phyloP scores from a whole-genome alignment of 2,888 invertebrate genomes.

The Platycnemis pennipes region DNA sequence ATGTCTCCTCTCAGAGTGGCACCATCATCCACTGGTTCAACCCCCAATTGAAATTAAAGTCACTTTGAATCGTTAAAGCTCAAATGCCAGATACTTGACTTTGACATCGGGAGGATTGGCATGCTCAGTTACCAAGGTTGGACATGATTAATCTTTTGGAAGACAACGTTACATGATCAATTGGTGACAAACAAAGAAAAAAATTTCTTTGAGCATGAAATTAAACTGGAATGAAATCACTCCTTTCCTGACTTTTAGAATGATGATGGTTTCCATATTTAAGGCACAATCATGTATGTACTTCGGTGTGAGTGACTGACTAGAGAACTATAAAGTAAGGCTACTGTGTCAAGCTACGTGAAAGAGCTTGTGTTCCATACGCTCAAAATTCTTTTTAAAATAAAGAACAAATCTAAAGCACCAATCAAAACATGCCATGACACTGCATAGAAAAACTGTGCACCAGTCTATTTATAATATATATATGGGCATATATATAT shows the following conservation, averaged over 20 bases:
- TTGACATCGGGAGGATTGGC: constrained; percentile 42
- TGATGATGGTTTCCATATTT: constrained; percentile 65
- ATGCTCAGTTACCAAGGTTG: constrained; percentile 59
- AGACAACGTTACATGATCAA: constrained; percentile 46
- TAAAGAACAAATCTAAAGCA: constrained; percentile 66
- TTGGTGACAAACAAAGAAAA: constrained; percentile 40
- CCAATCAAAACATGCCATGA: constrained; percentile 68
- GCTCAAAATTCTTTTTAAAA: constrained; percentile 67
- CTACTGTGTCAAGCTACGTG: constrained; percentile 68
- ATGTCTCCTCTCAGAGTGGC: constrained; percentile 56
- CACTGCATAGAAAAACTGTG: constrained; percentile 68
- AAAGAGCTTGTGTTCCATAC: constrained; percentile 65
- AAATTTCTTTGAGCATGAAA: constrained; percentile 48
- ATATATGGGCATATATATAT: constrained; percentile 52
- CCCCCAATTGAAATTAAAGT: constrained; percentile 49
- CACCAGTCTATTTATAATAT: constrained; percentile 60
- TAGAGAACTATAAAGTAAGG: constrained; percentile 65
- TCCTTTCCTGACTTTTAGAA: constrained; percentile 61
- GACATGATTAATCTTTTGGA: constrained; percentile 47
- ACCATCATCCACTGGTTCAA: constrained; percentile 51
- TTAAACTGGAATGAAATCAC: constrained; percentile 29
- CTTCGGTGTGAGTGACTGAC: constrained; percentile 66
- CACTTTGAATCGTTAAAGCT: constrained; percentile 26
- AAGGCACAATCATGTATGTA: constrained; percentile 67
- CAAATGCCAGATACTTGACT: constrained; percentile 26